Evolutionary conservation across 2,113 vertebrate species (phyloP).

Genomic region (Hyaena hyaena): DNA sequence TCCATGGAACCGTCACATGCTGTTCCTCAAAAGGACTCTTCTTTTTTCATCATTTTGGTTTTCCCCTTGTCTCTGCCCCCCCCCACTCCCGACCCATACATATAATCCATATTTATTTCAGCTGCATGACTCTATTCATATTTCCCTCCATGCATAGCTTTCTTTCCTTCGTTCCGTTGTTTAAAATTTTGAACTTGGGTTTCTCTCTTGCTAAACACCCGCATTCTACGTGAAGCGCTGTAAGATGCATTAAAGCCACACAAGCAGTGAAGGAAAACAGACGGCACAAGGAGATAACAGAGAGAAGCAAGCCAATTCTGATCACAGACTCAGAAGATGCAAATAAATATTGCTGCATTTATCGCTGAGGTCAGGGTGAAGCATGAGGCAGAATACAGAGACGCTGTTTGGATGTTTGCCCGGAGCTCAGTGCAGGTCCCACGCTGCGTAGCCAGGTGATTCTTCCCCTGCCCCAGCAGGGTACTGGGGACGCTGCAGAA

Average conservation of each 20-base stretch:
- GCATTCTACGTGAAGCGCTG: neutral
- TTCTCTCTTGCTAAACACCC: neutral
- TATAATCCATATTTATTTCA: neutral
- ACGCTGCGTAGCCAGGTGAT: too few relatives aligned
- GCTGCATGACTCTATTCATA: neutral
- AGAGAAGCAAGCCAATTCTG: neutral
- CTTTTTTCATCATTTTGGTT: neutral
- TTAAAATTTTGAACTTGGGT: neutral
- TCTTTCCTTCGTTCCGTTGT: neutral
- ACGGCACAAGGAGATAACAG: neutral
- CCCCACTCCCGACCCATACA: rapidly evolving
- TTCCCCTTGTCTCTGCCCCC: neutral
- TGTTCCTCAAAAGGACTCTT: neutral
- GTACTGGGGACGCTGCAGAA: neutral
- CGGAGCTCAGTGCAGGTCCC: neutral
- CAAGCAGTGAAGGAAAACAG: neutral
- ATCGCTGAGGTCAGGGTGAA: too few relatives aligned
- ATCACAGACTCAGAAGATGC: neutral
- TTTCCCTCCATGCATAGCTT: neutral
- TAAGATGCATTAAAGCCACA: neutral
- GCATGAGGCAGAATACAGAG: neutral
- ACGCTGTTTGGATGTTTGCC: neutral
- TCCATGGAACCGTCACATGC: neutral
- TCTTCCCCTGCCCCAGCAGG: neutral
- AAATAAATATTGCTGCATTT: too few relatives aligned